phyloP scores from a whole-genome alignment of 1,140 invertebrate genomes.

The Cotesia chilonis region DNA sequence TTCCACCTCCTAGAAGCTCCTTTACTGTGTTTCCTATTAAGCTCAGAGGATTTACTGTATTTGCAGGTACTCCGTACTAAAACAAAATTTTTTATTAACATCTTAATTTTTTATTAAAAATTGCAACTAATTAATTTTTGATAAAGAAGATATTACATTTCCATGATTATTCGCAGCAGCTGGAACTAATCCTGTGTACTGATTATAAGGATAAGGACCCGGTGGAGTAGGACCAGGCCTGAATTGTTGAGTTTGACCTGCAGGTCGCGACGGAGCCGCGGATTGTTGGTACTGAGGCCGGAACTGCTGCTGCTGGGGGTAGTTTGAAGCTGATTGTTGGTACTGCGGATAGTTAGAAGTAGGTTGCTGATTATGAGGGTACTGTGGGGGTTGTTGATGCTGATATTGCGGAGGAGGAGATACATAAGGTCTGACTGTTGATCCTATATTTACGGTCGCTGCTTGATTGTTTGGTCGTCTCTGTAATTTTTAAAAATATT shows the following conservation, averaged over 20 bases:
- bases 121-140: no score
- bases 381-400: slow-evolving; percentile 1
- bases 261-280: not conserved
- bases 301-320: not conserved
- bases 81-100: slow-evolving; percentile 5
- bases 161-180: slow-evolving; percentile 29
- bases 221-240: not conserved
- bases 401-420: not conserved
- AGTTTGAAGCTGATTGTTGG: not conserved
- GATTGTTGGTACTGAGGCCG: slow-evolving; percentile 4
- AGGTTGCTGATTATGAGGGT: not conserved
- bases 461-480: slow-evolving; percentile 8
- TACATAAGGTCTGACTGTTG: slow-evolving; percentile 10
- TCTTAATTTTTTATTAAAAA: not conserved
- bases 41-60: slow-evolving; percentile 46
- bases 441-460: slow-evolving; percentile 32
- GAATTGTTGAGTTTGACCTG: no score
- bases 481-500: not conserved
- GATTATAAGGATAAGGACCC: not conserved
- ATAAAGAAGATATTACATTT: slow-evolving; percentile 33
- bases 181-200: slow-evolving; percentile 19
- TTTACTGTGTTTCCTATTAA: slow-evolving; percentile 52
- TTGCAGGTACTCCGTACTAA: slow-evolving; percentile 44
- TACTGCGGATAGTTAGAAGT: no score
- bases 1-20: slow-evolving; percentile 52